Conservation (phyloP, 1,140 invertebrate genomes). For the Brachionus manjavacas region DNA sequence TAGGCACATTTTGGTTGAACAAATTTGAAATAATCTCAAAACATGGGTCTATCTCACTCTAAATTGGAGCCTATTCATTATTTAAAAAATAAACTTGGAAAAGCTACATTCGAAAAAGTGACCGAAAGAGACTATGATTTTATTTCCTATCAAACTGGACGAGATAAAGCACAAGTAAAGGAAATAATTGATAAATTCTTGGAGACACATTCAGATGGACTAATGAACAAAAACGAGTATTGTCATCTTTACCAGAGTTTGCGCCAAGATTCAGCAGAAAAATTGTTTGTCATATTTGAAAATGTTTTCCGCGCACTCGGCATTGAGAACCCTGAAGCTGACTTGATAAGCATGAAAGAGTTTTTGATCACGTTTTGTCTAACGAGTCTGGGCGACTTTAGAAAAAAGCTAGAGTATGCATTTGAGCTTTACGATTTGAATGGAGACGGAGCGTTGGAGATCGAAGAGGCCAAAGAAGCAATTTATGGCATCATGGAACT, state of each 20-base stretch:
- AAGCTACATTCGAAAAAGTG: background rate
- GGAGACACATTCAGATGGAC: conserved; percentile 25
- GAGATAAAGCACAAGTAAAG: background rate
- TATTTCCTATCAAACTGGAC: background rate
- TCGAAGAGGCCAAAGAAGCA: background rate
- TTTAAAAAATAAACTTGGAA: background rate
- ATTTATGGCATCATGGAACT: conserved; percentile 28
- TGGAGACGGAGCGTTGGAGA: background rate
- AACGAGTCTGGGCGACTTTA: background rate
- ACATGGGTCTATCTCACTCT: background rate
- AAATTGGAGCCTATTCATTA: background rate
- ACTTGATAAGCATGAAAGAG: background rate
- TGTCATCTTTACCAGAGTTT: background rate
- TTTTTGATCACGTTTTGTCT: conserved; percentile 19
- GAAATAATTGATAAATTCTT: background rate
- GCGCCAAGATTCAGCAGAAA: conserved; percentile 4
- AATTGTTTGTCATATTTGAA: background rate
- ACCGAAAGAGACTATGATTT: conserved; percentile 1
- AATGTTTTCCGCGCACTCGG: background rate
- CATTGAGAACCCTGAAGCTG: background rate
- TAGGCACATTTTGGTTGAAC: background rate
- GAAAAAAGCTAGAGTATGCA: conserved; percentile 18
- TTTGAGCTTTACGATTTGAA: conserved; percentile 12
- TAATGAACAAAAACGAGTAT: conserved; percentile 1
- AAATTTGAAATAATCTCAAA: background rate